Conservation (phyloP, 2,888 invertebrate genomes). For the Callosobruchus maculatus region DNA sequence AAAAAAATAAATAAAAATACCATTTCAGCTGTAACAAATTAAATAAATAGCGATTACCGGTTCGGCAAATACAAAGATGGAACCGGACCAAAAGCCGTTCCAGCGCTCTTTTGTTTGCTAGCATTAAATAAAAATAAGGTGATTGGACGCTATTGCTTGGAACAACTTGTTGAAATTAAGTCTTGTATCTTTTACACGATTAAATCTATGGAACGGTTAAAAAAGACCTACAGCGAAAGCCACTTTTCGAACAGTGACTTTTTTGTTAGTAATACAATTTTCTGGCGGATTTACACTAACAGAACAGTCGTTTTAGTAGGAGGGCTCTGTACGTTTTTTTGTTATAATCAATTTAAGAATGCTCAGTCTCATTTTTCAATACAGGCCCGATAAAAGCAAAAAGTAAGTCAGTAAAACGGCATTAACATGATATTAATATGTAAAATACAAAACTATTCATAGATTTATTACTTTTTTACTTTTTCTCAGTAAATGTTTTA, state of each 20-base stretch:
- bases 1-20: conserved; percentile 12
- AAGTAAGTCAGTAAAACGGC: too few relatives aligned
- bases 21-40: conserved; percentile 21
- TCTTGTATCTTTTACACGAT: conserved; percentile 25
- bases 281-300: conserved; percentile 31
- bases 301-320: conserved; percentile 30
- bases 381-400: too few relatives aligned
- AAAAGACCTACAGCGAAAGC: conserved; percentile 28
- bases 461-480: too few relatives aligned
- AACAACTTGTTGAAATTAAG: conserved; percentile 24
- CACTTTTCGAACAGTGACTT: conserved; percentile 19
- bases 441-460: too few relatives aligned
- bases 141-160: conserved; percentile 4
- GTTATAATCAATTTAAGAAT: too few relatives aligned
- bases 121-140: neutral
- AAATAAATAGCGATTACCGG: conserved; percentile 24
- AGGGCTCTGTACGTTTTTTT: neutral
- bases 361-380: too few relatives aligned
- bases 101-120: conserved; percentile 1
- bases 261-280: conserved; percentile 34
- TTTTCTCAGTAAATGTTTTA: too few relatives aligned
- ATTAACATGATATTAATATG: too few relatives aligned
- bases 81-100: neutral
- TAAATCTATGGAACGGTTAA: conserved; percentile 25
- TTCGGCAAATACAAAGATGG: conserved; percentile 13